Base-by-base conservation (phyloP, 2,797 vertebrate species). In the Alectoris magna region DNA sequence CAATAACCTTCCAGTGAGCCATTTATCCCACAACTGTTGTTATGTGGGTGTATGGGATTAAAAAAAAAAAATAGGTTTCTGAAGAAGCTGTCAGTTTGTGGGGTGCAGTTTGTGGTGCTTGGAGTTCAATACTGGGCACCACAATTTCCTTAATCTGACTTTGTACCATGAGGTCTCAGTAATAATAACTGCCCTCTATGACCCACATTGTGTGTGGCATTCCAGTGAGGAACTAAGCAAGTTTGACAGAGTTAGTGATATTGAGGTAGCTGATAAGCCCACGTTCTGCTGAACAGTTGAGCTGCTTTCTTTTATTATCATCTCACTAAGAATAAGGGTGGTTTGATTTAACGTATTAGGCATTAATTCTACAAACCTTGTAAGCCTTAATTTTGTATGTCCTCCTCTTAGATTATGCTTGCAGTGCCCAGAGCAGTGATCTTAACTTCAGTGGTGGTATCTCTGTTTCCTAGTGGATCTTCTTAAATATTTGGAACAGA, bases 181-280 rank as follows among this genome's bases (percentile, higher is more conserved):
- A 38, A 2, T 39, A 44, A 21, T 44, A 63, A 36, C 3, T 55
- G 58, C 10, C 34, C 26, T 84, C 63, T 74, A 51, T 2, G 70
- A 41, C 64, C 73, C 73, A 36, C 2, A 53, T 10, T 14, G 77
- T 24, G 51, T 53, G 83, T 90, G 87, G 69, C 16, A 5, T 81
- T 79, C 74, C 16, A 3, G 44, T 15, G 9, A 36, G 76, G 86
- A 93, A 81, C 81, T 75, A n/a, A 88, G 60, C 73, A 22, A 64
- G 89, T 82, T 77, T 5, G 64, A 31, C 66, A 12, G 10, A 66
- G 14, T 83, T 12, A 85, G 83, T 72, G 78, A 83, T 69, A 80
- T 88, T 93, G 83, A 92, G 93, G 64, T 68, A 9, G 43, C 76
- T 92, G 82, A 83, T 90, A 53, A 80, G 67, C 63, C 76, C 88